Conservation (phyloP, 2,113 vertebrate genomes). For the Ptilorrhoa leucosticta region DNA sequence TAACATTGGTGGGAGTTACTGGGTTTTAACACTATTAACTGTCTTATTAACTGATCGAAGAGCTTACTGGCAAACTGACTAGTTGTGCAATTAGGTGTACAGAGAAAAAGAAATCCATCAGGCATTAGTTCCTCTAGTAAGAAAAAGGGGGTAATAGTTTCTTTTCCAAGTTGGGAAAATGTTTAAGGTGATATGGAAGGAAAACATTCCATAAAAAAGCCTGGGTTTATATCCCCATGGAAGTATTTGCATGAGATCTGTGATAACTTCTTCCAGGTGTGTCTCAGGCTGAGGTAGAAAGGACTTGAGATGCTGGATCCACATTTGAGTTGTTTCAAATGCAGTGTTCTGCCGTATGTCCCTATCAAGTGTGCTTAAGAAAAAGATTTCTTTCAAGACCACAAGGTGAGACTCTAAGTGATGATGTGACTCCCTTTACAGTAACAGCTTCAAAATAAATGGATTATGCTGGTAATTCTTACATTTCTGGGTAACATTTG, state of each 20-base stretch:
- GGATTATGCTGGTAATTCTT: neutral
- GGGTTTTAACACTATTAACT: neutral
- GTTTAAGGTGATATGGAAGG: neutral
- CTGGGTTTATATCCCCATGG: neutral
- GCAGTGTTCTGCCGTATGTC: neutral
- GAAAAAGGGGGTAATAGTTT: neutral
- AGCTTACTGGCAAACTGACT: neutral
- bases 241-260: neutral
- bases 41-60: neutral
- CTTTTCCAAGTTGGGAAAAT: neutral
- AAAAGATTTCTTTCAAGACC: neutral
- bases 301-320: neutral
- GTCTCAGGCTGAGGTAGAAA: neutral
- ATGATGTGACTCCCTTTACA: neutral
- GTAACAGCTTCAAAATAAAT: neutral
- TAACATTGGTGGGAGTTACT: neutral
- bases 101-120: neutral
- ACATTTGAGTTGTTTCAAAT: neutral
- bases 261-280: neutral
- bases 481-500: neutral
- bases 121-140: neutral
- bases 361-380: neutral
- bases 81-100: neutral
- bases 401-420: neutral
- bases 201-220: neutral